Evolutionary conservation across 2,888 invertebrate species (phyloP), one percentile per base, ranked within the genome.

Genomic region (Zaprionus lineosus): DNA sequence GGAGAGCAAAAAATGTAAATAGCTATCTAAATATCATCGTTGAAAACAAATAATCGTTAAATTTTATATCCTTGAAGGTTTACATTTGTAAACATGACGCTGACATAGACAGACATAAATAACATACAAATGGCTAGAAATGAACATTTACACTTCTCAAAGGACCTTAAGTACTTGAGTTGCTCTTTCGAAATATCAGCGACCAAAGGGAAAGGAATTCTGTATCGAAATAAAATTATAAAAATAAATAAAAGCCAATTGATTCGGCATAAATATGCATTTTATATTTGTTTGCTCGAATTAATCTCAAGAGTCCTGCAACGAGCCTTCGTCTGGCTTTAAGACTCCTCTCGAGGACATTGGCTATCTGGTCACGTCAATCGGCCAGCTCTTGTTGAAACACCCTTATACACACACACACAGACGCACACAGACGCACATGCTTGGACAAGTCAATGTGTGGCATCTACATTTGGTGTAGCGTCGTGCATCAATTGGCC

Each of bases 1-100:
- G 21, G 4, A 21, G 7, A 21, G 7, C 21, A 21, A 24, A 24
- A 24, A 2, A 57, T 53, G 71, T 83, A 75, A 69, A 79, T 47
- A 56, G 58, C 61, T 47, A 79, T 61, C 52, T 59, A 69, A 78
- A 69, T 53, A 62, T 66, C 69, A 57, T 69, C 37, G 52, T 24
- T 33, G 14, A 60, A 79, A 72, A 47, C 75, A 61, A 83, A 77
- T 77, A 78, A 72, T 83, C 79, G 76, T 77, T 69, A 75, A 66
- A 72, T 72, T 75, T 59, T 59, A 60, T 77, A 44, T 41, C 44
- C 33, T 68, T n/a, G n/a, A n/a, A n/a, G n/a, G n/a, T 66, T 61
- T 56, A 47, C 57, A 72, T 68, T 61, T 51, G 73, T 28, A 50
- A 47, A 57, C 63, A 79, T 62, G 34, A 61, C 66, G 47, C 40